These are phyloP conservation scores for Leucoraja erinaceus DNA, from an alignment of 2,113 vertebrate genomes.

Conservation along the genomic window DNA sequence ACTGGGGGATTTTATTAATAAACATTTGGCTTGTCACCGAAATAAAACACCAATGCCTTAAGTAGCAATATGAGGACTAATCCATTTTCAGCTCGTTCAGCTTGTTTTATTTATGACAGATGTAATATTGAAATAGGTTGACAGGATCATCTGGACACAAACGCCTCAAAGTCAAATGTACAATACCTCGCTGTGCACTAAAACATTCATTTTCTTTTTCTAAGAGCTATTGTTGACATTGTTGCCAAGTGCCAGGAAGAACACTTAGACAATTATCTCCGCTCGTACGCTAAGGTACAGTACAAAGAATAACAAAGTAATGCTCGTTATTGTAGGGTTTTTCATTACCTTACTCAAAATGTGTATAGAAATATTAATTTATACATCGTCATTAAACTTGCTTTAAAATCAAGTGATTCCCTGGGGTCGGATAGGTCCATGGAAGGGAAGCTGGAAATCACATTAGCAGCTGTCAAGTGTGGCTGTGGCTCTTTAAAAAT, in stretches of 20 bases:
- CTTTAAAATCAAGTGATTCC: not conserved
- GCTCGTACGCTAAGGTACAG: conserved; percentile 84
- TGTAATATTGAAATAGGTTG: not conserved
- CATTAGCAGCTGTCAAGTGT: not conserved
- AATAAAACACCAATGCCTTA: not conserved
- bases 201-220: conserved; percentile 44
- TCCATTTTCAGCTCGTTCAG: not conserved
- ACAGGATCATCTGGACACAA: not conserved
- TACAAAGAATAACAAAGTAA: not conserved
- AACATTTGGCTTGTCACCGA: not conserved
- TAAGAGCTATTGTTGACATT: conserved; percentile 83
- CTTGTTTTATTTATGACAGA: not conserved
- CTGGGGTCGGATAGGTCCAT: not conserved
- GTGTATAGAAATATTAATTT: no score
- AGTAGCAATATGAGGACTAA: not conserved
- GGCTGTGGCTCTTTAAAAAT: not conserved
- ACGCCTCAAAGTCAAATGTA: not conserved
- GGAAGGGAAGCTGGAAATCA: conserved; percentile 1
- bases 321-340: not conserved
- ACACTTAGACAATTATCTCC: conserved; percentile 75
- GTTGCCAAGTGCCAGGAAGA: conserved; percentile 91
- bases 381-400: not conserved
- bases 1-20: not conserved
- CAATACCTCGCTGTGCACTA: conserved; percentile 17
- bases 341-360: not conserved